These are phyloP conservation scores for Galeruca laticollis DNA, from an alignment of 2,888 invertebrate genomes.

Conservation along the genomic window DNA sequence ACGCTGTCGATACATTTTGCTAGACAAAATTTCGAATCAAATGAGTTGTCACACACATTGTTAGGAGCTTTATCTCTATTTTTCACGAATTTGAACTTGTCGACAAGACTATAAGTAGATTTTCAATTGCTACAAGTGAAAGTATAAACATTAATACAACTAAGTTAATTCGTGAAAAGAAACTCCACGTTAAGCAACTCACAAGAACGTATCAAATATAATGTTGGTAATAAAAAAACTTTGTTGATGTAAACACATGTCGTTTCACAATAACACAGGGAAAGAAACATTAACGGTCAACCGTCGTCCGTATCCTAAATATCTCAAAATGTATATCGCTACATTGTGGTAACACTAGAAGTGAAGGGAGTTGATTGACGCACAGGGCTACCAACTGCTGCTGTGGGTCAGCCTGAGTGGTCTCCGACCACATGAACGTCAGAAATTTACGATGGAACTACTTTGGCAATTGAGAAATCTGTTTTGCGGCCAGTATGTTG, in stretches of 20 bases:
- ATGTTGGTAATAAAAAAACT: slow-evolving; percentile 27
- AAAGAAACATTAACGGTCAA: slow-evolving; percentile 32
- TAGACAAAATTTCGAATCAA: too few relatives aligned
- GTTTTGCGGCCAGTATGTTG: neutral
- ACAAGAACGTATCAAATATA: slow-evolving; percentile 11
- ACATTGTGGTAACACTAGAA: slow-evolving; percentile 26
- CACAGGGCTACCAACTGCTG: slow-evolving; percentile 44
- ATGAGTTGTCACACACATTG: too few relatives aligned
- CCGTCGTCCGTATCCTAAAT: slow-evolving; percentile 19
- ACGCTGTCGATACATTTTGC: too few relatives aligned
- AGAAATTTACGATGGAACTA: slow-evolving; percentile 11
- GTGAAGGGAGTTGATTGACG: slow-evolving; percentile 42
- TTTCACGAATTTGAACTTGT: too few relatives aligned
- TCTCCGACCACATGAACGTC: slow-evolving; percentile 26
- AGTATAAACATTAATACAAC: too few relatives aligned
- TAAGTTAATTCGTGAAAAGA: too few relatives aligned
- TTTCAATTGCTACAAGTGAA: too few relatives aligned
- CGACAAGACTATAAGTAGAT: too few relatives aligned
- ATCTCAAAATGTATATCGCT: slow-evolving; percentile 13
- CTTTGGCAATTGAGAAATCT: neutral
- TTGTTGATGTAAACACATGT: slow-evolving; percentile 23
- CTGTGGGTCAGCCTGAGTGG: slow-evolving; percentile 40
- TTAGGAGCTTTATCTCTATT: too few relatives aligned
- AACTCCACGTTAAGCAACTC: too few relatives aligned
- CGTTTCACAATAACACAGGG: slow-evolving; percentile 28